Evolutionary conservation across 2,888 invertebrate genomes (phyloP).

Genomic region (Rhopalosiphum nymphaeae): DNA sequence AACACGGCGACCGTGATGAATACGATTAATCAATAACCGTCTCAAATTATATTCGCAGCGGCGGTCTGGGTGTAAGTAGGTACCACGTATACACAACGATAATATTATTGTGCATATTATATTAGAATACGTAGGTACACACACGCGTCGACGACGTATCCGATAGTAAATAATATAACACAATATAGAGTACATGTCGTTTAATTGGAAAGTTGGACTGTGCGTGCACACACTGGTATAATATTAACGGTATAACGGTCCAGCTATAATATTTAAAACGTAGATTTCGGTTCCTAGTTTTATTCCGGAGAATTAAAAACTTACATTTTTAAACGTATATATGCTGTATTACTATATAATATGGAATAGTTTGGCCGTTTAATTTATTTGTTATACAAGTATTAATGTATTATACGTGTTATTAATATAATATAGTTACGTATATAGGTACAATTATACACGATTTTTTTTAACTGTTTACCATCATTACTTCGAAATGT

Average conservation of each 20-base stretch:
- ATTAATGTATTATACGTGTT: no score
- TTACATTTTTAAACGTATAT: background rate
- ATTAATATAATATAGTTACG: no score
- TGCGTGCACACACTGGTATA: background rate
- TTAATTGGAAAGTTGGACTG: background rate
- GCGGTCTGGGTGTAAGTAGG: background rate
- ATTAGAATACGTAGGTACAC: background rate
- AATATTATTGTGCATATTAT: background rate
- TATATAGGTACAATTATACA: background rate
- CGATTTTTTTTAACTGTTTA: background rate
- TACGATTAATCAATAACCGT: background rate
- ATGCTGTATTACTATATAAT: no score
- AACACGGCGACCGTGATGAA: slow-evolving; percentile 3
- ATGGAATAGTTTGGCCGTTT: background rate
- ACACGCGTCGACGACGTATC: background rate
- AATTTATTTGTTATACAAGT: background rate
- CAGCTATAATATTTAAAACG: background rate
- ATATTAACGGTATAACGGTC: background rate
- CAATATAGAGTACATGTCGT: background rate
- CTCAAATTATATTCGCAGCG: slow-evolving; percentile 12
- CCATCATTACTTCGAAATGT: background rate
- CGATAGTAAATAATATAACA: background rate
- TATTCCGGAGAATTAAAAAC: background rate
- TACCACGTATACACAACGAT: background rate
- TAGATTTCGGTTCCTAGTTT: background rate